These are phyloP conservation scores for Hippolais icterina DNA, from an alignment of 2,113 vertebrate genomes.

Conservation along the genomic window DNA sequence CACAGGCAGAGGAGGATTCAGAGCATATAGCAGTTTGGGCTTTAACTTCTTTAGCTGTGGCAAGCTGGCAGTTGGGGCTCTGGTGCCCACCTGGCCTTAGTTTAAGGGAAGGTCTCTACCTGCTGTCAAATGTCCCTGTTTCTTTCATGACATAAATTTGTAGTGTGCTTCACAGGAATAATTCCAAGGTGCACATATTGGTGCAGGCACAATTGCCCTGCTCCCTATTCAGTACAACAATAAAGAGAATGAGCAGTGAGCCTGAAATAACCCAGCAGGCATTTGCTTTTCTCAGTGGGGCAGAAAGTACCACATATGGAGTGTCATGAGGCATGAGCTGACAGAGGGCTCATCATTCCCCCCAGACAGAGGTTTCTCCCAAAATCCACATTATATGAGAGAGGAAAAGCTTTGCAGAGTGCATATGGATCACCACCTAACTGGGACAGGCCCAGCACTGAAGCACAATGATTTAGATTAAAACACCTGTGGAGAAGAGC, in stretches of 20 bases:
- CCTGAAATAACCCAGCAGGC: background rate
- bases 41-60: background rate
- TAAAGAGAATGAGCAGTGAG: background rate
- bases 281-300: background rate
- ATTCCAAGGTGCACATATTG: background rate
- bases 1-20: background rate
- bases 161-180: background rate
- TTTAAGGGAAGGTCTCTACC: background rate
- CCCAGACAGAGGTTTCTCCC: background rate
- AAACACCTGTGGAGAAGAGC: background rate
- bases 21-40: background rate
- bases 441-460: background rate
- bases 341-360: background rate
- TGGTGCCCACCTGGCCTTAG: background rate
- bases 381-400: rapidly evolving
- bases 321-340: background rate
- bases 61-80: background rate
- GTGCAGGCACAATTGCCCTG: background rate
- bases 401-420: background rate
- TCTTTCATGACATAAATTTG: background rate
- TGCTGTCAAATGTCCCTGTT: background rate
- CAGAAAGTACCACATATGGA: background rate
- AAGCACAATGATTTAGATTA: background rate
- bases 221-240: background rate
- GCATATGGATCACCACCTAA: background rate